phyloP scores from a whole-genome alignment of 2,797 vertebrate genomes.

The Micrastur ruficollis region DNA sequence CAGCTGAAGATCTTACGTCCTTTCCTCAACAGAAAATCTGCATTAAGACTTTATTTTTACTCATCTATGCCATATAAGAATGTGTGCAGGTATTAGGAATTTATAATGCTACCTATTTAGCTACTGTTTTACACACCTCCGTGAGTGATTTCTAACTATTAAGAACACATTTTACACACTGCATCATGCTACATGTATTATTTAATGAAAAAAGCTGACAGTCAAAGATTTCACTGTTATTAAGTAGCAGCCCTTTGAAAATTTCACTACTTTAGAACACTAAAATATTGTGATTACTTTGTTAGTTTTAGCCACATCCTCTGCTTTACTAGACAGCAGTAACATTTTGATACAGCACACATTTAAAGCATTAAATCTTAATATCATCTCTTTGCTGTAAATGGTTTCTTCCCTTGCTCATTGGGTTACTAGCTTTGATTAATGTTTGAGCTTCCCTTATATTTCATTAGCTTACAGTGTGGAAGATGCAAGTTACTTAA shows the following conservation, averaged over 20 bases:
- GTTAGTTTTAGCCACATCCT: neutral
- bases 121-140: neutral
- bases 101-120: neutral
- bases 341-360: neutral
- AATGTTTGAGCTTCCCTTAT: neutral
- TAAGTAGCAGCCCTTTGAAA: neutral
- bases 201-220: neutral
- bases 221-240: neutral
- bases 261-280: neutral
- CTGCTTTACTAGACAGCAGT: neutral
- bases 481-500: neutral
- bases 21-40: neutral
- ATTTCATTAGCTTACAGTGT: neutral
- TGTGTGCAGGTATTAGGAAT: neutral
- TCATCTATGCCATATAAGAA: neutral
- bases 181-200: neutral
- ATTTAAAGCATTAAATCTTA: constrained; percentile 5
- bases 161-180: neutral
- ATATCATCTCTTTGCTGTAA: neutral
- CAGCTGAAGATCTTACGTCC: neutral
- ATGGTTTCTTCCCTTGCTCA: neutral
- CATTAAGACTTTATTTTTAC: neutral
- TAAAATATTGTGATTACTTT: neutral
- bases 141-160: neutral
- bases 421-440: neutral